Evolutionary conservation across 2,797 vertebrate species (phyloP).

Genomic region (Liparis tanakae): DNA sequence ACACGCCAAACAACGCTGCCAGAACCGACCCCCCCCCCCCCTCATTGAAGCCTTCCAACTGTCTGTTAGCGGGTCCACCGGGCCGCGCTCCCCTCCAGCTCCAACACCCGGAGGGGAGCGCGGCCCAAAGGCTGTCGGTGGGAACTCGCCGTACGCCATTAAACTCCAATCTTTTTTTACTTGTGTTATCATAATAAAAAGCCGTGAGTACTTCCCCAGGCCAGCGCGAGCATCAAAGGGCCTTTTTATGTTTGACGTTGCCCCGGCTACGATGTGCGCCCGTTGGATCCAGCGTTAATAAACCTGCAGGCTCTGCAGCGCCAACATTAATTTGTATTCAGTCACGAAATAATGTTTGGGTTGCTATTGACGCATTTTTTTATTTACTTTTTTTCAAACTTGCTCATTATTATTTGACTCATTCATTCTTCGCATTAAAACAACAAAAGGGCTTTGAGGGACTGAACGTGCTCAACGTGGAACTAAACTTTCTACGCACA

Average conservation of each 20-base stretch:
- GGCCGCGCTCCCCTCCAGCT: constrained; percentile 29
- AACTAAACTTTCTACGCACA: too few species aligned
- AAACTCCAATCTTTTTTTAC: constrained; percentile 36
- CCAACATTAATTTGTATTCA: constrained; percentile 21
- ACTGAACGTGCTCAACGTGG: too few species aligned
- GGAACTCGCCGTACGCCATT: constrained; percentile 37
- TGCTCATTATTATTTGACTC: too few species aligned
- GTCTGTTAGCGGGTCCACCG: constrained; percentile 61
- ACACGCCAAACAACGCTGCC: constrained; percentile 61
- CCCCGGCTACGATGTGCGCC: constrained; percentile 8
- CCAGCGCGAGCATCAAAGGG: constrained; percentile 5
- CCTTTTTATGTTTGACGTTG: constrained; percentile 18
- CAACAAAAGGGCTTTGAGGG: too few species aligned
- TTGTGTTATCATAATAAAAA: constrained; percentile 50
- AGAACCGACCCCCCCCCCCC: constrained; percentile 69
- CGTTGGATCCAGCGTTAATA: constrained; percentile 41
- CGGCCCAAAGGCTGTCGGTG: constrained; percentile 40
- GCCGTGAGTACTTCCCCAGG: constrained; percentile 38
- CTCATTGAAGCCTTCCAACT: constrained; percentile 69
- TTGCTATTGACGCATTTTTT: constrained; percentile 11
- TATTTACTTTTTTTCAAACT: neutral
- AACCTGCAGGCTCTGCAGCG: constrained; percentile 19
- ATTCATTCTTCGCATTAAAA: too few species aligned
- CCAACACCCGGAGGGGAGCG: constrained; percentile 24
- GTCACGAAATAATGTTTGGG: neutral